Conservation (phyloP, 30 jellyfish, hydroid and myxozoan genomes). For the Hydra vulgaris region DNA sequence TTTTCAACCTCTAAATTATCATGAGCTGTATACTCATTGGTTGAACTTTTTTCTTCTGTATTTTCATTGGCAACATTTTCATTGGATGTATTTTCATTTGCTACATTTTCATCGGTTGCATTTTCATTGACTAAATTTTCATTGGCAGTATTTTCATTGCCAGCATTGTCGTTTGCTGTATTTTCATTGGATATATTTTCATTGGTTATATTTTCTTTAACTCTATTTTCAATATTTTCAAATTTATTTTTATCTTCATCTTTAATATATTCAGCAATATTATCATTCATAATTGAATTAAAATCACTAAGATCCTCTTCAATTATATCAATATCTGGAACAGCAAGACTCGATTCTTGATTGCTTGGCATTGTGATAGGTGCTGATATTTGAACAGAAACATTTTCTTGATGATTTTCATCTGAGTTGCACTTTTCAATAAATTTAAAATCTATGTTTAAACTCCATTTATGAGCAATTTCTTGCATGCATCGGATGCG, state of each 20-base stretch:
- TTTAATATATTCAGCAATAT: background rate
- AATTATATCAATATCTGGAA: slow-evolving; percentile 12
- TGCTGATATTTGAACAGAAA: background rate
- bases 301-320: slow-evolving; percentile 19
- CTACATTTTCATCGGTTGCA: too few species aligned
- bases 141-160: background rate
- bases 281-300: slow-evolving; percentile 10
- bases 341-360: background rate
- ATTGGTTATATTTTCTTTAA: too few species aligned
- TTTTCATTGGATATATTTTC: too few species aligned
- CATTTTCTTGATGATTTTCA: slow-evolving; percentile 26
- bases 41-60: too few species aligned
- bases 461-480: slow-evolving; percentile 33
- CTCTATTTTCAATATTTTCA: background rate
- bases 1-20: background rate
- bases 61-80: too few species aligned
- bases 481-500: slow-evolving; percentile 68
- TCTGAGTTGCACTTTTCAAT: slow-evolving; percentile 36
- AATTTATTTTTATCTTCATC: background rate
- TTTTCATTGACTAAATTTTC: too few species aligned
- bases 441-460: slow-evolving; percentile 39
- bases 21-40: too few species aligned
- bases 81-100: too few species aligned
- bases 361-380: slow-evolving; percentile 5
- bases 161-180: background rate